These are phyloP conservation scores for Neopelma chrysocephalum DNA, from an alignment of 2,797 vertebrate species.

Conservation along the genomic window DNA sequence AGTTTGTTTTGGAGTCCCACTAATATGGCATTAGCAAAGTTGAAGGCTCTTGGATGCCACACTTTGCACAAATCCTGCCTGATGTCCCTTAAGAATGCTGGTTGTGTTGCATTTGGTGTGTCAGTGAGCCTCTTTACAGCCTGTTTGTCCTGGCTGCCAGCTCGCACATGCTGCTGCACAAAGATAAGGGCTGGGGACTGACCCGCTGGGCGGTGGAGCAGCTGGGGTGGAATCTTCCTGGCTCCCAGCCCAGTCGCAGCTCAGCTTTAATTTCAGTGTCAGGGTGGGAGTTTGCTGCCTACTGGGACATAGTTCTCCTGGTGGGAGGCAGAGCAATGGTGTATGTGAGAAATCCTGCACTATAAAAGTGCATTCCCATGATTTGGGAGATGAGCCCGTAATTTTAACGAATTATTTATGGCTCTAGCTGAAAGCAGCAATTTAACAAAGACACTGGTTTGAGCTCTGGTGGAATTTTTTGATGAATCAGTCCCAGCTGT, in stretches of 20 bases:
- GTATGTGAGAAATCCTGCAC: neutral
- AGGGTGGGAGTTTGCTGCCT: neutral
- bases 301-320: neutral
- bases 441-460: neutral
- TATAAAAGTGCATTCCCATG: neutral
- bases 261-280: neutral
- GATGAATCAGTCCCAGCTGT: conserved; percentile 49
- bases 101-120: fast-evolving
- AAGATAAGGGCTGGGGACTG: conserved; percentile 36
- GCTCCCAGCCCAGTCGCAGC: neutral
- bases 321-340: neutral
- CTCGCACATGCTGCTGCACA: neutral
- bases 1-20: too few relatives aligned
- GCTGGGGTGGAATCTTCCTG: conserved; percentile 33
- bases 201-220: neutral
- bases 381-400: neutral
- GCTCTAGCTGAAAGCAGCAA: neutral
- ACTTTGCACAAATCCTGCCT: neutral
- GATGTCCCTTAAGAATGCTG: neutral
- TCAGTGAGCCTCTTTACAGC: neutral
- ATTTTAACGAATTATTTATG: neutral
- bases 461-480: neutral
- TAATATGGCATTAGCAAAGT: too few relatives aligned
- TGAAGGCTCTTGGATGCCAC: neutral
- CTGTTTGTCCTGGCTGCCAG: neutral